phyloP scores from a whole-genome alignment of 2,113 vertebrate genomes.

The Pseudorhombus dupliciocellatus region DNA sequence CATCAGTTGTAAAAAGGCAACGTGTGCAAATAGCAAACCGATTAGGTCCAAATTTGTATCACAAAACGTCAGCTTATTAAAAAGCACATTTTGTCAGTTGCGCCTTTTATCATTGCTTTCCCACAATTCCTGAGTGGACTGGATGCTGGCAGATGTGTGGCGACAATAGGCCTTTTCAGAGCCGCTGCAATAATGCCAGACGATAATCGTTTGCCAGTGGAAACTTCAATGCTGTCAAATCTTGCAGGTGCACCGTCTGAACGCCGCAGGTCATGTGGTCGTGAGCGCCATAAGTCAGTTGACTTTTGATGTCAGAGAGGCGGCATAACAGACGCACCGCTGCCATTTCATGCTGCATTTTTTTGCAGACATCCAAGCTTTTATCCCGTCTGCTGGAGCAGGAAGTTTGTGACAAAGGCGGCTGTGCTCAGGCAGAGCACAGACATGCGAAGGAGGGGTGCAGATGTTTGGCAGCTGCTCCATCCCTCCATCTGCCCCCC shows the following conservation, averaged over 20 bases:
- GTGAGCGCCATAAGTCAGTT: constrained; percentile 24
- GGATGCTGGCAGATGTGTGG: constrained; percentile 42
- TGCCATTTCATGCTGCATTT: constrained; percentile 33
- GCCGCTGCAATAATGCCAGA: constrained; percentile 4
- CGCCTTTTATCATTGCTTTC: constrained; percentile 38
- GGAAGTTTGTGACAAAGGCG: constrained; percentile 71
- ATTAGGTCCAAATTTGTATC: constrained; percentile 43
- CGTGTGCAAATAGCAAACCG: constrained; percentile 46
- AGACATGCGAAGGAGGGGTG: constrained; percentile 56
- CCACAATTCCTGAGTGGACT: constrained; percentile 28
- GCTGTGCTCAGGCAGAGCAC: constrained; percentile 46
- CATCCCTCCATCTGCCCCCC: constrained; percentile 66
- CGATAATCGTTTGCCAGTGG: constrained; percentile 39
- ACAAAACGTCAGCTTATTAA: constrained; percentile 33
- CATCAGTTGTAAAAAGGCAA: constrained; percentile 37
- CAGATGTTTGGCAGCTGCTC: constrained; percentile 79
- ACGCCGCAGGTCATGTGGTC: constrained; percentile 31
- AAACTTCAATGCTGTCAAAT: constrained; percentile 22
- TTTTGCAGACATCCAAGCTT: constrained; percentile 32
- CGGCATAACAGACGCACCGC: background rate
- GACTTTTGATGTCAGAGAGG: constrained; percentile 44
- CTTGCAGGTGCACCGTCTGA: constrained; percentile 65
- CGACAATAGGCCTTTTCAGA: constrained; percentile 27
- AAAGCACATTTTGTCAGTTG: constrained; percentile 30
- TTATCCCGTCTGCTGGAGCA: constrained; percentile 31